These are phyloP conservation scores for Hippocampus abdominalis DNA, from an alignment of 2,113 vertebrate genomes.

Conservation along the genomic window DNA sequence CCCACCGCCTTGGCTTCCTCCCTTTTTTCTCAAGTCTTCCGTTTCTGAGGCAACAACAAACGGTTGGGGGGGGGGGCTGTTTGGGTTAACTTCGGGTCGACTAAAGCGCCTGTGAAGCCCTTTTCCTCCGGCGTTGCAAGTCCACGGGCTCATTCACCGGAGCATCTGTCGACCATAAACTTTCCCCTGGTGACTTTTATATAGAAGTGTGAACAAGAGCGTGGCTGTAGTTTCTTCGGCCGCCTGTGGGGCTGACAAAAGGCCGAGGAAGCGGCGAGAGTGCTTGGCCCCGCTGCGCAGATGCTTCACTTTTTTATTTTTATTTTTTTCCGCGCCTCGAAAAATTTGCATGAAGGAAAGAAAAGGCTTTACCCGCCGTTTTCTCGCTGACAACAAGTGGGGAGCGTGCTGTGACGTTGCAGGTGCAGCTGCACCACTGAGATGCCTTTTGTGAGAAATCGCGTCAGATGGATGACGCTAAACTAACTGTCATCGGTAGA, in stretches of 20 bases:
- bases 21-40: conserved; percentile 59
- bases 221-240: conserved; percentile 38
- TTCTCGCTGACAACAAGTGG: conserved; percentile 7
- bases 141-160: conserved; percentile 47
- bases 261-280: conserved; percentile 45
- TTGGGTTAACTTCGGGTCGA: conserved; percentile 65
- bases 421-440: conserved; percentile 20
- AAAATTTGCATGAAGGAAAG: conserved; percentile 12
- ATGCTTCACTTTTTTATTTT: conserved; percentile 46
- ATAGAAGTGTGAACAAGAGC: conserved; percentile 67
- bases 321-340: conserved; percentile 8
- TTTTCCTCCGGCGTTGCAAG: conserved; percentile 39
- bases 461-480: no score
- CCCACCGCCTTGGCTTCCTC: conserved; percentile 56
- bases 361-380: conserved; percentile 3
- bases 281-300: conserved; percentile 48
- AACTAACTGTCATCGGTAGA: no score
- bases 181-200: conserved; percentile 67
- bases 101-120: conserved; percentile 45
- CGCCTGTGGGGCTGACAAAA: conserved; percentile 50
- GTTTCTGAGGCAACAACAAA: conserved; percentile 60
- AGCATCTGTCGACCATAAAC: conserved; percentile 78
- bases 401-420: conserved; percentile 18
- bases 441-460: conserved; percentile 4
- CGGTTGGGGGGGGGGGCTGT: conserved; percentile 35